phyloP scores from a whole-genome alignment of 2,797 vertebrate genomes.

The Mormyrus proboscirostris region DNA sequence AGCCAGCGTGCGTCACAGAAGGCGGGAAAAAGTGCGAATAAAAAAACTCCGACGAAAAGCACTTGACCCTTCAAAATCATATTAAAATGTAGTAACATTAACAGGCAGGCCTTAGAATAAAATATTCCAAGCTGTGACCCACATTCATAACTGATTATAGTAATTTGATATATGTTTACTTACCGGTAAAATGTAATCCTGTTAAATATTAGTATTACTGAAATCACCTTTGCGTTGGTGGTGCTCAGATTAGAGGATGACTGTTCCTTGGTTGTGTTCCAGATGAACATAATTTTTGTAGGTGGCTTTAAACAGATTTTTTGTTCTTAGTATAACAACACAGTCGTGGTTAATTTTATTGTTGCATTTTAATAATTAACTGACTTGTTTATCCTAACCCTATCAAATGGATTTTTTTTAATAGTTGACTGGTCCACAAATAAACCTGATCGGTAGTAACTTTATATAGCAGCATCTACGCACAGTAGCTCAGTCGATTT shows the following conservation, averaged over 20 bases:
- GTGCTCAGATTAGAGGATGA: background rate
- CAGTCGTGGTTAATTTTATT: background rate
- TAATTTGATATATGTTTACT: background rate
- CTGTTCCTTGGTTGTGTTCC: background rate
- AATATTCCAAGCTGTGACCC: background rate
- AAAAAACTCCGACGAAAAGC: conserved; percentile 4
- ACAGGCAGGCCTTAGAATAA: background rate
- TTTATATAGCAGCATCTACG: background rate
- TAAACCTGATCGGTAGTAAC: background rate
- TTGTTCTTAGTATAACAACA: background rate
- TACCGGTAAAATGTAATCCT: background rate
- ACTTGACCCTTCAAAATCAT: background rate
- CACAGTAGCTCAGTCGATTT: background rate
- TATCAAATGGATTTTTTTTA: background rate
- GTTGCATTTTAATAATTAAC: background rate
- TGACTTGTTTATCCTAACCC: background rate
- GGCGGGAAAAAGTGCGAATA: conserved; percentile 15
- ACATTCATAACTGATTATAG: background rate
- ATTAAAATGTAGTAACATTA: background rate
- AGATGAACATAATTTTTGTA: background rate
- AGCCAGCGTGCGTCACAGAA: conserved; percentile 7
- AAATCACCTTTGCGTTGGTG: background rate
- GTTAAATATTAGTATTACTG: background rate
- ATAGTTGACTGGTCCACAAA: background rate
- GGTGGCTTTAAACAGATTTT: background rate